Evolutionary conservation across 2,888 invertebrate genomes (phyloP).

Genomic region (Pherbina coryleti): DNA sequence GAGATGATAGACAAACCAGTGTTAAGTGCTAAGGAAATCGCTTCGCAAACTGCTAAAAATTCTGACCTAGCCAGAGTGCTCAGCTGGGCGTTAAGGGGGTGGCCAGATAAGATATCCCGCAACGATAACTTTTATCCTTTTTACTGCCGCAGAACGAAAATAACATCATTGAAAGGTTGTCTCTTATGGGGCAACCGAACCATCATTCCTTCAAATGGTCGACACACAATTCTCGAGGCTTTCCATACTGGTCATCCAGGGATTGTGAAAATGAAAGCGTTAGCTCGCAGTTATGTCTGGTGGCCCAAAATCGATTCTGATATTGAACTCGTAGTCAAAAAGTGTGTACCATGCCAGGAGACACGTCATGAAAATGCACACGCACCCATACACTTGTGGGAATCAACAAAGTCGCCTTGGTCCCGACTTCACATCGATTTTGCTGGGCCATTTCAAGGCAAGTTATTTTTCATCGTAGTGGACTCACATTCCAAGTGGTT

Average conservation of each 20-base stretch:
- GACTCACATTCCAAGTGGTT: slow-evolving; percentile 43
- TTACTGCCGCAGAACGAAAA: slow-evolving; percentile 24
- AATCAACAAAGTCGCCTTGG: slow-evolving; percentile 20
- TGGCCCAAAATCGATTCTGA: slow-evolving; percentile 38
- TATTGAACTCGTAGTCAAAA: slow-evolving; percentile 22
- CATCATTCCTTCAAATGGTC: slow-evolving; percentile 32
- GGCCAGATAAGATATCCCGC: too few relatives aligned
- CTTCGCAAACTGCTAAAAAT: too few relatives aligned
- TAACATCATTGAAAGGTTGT: slow-evolving; percentile 38
- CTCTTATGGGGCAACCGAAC: slow-evolving; percentile 44
- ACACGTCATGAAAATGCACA: slow-evolving; percentile 20
- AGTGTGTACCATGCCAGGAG: slow-evolving; percentile 21
- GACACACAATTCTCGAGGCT: neutral
- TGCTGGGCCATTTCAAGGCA: slow-evolving; percentile 36
- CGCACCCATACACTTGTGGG: slow-evolving; percentile 22
- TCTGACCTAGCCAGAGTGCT: too few relatives aligned
- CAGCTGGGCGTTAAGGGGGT: too few relatives aligned
- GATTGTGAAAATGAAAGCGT: slow-evolving; percentile 32
- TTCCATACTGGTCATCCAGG: neutral
- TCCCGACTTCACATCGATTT: slow-evolving; percentile 33
- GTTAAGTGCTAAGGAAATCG: too few relatives aligned
- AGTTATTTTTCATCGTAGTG: slow-evolving; percentile 33
- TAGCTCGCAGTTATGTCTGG: slow-evolving; percentile 37
- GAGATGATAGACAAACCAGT: too few relatives aligned
- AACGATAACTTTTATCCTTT: slow-evolving; percentile 27